These are phyloP conservation scores for Ibycter americanus DNA, from an alignment of 2,797 vertebrate genomes.

Conservation along the genomic window DNA sequence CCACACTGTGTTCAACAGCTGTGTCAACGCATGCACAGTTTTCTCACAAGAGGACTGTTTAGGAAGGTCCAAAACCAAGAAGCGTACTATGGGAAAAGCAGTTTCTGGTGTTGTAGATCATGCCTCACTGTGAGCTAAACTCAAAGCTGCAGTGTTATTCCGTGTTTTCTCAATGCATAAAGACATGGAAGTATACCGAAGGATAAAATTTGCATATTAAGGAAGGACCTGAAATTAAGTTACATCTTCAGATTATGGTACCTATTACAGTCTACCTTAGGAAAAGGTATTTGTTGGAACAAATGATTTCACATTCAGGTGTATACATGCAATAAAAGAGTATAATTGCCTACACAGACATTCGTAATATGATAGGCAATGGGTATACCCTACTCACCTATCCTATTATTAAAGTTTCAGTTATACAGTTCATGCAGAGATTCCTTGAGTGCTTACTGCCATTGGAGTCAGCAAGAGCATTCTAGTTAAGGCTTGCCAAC, in stretches of 20 bases:
- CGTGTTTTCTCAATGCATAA: background rate
- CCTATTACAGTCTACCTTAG: background rate
- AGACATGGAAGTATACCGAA: background rate
- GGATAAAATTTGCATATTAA: background rate
- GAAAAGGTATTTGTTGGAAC: background rate
- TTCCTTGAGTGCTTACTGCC: background rate
- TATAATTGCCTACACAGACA: background rate
- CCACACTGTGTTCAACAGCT: background rate
- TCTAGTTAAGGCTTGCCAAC: background rate
- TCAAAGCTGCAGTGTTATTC: background rate
- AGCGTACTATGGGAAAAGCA: background rate
- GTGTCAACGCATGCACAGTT: background rate
- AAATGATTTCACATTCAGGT: background rate
- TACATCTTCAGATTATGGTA: background rate
- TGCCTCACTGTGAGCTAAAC: background rate
- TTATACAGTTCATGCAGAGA: background rate
- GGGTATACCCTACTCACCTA: background rate
- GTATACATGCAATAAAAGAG: background rate
- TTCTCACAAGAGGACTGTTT: background rate
- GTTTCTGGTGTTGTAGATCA: background rate
- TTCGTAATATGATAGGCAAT: background rate
- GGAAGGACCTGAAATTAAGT: background rate
- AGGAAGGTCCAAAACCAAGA: background rate
- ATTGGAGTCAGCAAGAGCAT: background rate
- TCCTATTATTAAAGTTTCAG: background rate